A percentile compares a stretch with the other conserved stretches of the same genome.
Conservation (phyloP, 2,113 vertebrate genomes). For the Nanorana parkeri region DNA sequence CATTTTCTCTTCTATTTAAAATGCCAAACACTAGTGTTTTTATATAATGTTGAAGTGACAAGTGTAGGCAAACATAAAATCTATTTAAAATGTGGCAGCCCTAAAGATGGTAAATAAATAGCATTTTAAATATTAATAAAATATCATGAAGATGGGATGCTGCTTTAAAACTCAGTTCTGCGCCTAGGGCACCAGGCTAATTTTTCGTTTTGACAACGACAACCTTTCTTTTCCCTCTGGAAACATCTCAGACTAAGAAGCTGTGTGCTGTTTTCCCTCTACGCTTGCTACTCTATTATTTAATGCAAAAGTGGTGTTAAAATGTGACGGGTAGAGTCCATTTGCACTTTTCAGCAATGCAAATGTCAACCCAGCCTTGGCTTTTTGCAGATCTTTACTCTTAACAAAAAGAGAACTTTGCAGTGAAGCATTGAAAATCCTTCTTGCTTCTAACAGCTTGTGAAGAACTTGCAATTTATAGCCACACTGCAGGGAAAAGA, state of each 20-base stretch:
- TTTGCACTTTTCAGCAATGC: constrained; percentile 51
- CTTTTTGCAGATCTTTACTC: constrained; percentile 53
- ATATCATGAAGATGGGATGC: constrained; percentile 2
- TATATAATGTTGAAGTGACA: too few species aligned
- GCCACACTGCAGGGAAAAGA: neutral
- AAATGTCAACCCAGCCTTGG: constrained; percentile 40
- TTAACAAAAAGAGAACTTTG: constrained; percentile 38
- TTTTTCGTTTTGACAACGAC: constrained; percentile 46
- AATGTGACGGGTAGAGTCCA: constrained; percentile 39
- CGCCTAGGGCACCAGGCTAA: constrained; percentile 20
- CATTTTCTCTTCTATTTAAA: neutral
- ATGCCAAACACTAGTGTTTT: neutral
- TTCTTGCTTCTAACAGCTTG: constrained; percentile 40
- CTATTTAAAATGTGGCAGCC: neutral
- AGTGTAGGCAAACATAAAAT: too few species aligned
- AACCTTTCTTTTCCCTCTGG: constrained; percentile 43
- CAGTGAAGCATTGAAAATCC: constrained; percentile 20
- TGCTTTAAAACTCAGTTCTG: constrained; percentile 33
- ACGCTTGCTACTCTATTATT: constrained; percentile 45
- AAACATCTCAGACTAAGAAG: constrained; percentile 20
- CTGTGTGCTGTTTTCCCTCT: constrained; percentile 18
- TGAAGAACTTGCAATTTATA: neutral
- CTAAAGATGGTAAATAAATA: neutral
- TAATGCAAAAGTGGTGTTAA: constrained; percentile 50
- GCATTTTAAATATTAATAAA: constrained; percentile 2